A percentile compares a stretch with the other conserved stretches of the same genome.
Evolutionary conservation across 2,113 vertebrate species (phyloP).

Genomic region (Coturnix japonica): DNA sequence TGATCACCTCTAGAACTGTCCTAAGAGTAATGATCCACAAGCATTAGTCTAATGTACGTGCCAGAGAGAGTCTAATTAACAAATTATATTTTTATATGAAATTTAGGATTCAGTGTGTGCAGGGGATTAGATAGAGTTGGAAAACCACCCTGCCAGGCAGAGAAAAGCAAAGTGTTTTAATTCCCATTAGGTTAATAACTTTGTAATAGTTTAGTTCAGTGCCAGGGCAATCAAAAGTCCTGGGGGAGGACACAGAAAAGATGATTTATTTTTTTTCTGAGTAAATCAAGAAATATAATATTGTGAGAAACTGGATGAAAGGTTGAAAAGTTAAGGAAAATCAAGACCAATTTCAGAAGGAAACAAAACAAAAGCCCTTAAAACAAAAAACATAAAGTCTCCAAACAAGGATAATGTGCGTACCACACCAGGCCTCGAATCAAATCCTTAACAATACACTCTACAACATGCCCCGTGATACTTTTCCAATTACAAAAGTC

Average conservation of each 20-base stretch:
- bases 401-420: background rate
- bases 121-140: background rate
- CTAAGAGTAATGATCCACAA: background rate
- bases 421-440: background rate
- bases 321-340: background rate
- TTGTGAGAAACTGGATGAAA: background rate
- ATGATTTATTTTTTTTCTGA: background rate
- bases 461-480: background rate
- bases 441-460: background rate
- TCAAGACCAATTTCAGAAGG: background rate
- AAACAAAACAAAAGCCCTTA: background rate
- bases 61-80: background rate
- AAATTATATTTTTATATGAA: constrained; percentile 5
- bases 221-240: background rate
- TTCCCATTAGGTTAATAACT: background rate
- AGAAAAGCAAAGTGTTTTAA: constrained; percentile 24
- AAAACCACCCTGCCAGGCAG: background rate
- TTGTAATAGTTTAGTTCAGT: background rate
- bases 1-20: background rate
- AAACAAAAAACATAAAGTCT: fast-evolving
- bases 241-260: background rate
- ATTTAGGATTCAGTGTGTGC: constrained; percentile 6
- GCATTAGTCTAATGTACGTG: background rate
- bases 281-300: background rate
- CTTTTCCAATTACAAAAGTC: background rate